phyloP scores from a whole-genome alignment of 2,113 vertebrate genomes.

The Oriolus oriolus region DNA sequence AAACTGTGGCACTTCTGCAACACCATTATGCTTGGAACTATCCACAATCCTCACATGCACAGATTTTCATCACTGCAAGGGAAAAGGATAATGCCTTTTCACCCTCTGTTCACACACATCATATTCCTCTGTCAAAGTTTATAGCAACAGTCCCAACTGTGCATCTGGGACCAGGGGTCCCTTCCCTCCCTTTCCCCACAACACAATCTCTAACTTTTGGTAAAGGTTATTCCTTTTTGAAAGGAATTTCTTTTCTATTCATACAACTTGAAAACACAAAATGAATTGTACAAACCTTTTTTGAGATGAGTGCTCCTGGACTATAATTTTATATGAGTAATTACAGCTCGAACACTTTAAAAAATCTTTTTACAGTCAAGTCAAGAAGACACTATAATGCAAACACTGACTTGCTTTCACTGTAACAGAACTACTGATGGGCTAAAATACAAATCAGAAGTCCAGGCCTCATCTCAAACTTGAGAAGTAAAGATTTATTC shows the following conservation, averaged over 20 bases:
- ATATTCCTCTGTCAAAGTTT: neutral
- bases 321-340: neutral
- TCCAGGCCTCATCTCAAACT: neutral
- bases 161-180: neutral
- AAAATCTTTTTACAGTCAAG: neutral
- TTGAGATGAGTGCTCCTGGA: neutral
- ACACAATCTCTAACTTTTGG: neutral
- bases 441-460: neutral
- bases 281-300: neutral
- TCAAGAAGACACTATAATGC: neutral
- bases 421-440: neutral
- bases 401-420: conserved; percentile 16
- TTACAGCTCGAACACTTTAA: neutral
- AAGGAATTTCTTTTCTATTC: neutral
- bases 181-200: neutral
- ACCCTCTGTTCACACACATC: neutral
- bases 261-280: neutral
- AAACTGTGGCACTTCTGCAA: neutral
- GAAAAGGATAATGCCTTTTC: neutral
- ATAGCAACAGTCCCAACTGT: neutral
- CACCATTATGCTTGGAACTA: neutral
- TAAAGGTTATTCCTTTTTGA: neutral
- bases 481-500: neutral
- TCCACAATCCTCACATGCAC: neutral
- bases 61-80: neutral